Evolutionary conservation across 2,888 invertebrate species (phyloP).

Genomic region (Agrilus biguttatus): DNA sequence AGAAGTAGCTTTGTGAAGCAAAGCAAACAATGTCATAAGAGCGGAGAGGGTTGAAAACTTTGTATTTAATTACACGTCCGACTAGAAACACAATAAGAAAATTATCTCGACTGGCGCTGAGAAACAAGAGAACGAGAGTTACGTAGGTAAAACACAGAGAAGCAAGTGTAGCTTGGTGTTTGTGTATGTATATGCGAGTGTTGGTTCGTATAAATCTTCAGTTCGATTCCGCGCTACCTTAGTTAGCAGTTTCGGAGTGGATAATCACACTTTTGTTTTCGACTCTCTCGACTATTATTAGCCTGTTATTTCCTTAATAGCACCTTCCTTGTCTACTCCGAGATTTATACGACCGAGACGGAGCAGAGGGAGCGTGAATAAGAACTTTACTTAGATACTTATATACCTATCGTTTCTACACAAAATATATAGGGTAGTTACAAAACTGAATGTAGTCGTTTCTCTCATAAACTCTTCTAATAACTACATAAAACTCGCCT

Average conservation of each 20-base stretch:
- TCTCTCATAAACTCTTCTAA: too few relatives aligned
- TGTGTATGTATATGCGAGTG: conserved; percentile 14
- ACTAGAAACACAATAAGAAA: conserved; percentile 11
- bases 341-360: conserved; percentile 10
- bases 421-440: too few relatives aligned
- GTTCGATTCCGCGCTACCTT: conserved; percentile 22
- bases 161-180: conserved; percentile 5
- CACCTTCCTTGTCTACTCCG: conserved; percentile 17
- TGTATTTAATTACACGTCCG: conserved; percentile 10
- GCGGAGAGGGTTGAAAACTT: conserved; percentile 2
- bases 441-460: too few relatives aligned
- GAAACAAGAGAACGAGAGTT: conserved; percentile 2
- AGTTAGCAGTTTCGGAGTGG: conserved; percentile 25
- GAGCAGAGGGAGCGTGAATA: neutral
- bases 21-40: too few relatives aligned
- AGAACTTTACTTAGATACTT: too few relatives aligned
- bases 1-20: too few relatives aligned
- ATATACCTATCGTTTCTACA: too few relatives aligned
- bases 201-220: conserved; percentile 21
- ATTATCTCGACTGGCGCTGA: conserved; percentile 5
- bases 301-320: conserved; percentile 42
- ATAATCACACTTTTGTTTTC: conserved; percentile 57
- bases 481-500: too few relatives aligned
- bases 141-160: conserved; percentile 5
- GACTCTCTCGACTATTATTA: conserved; percentile 53